phyloP scores from a whole-genome alignment of 2,113 vertebrate genomes.

The Cheirogaleus medius region DNA sequence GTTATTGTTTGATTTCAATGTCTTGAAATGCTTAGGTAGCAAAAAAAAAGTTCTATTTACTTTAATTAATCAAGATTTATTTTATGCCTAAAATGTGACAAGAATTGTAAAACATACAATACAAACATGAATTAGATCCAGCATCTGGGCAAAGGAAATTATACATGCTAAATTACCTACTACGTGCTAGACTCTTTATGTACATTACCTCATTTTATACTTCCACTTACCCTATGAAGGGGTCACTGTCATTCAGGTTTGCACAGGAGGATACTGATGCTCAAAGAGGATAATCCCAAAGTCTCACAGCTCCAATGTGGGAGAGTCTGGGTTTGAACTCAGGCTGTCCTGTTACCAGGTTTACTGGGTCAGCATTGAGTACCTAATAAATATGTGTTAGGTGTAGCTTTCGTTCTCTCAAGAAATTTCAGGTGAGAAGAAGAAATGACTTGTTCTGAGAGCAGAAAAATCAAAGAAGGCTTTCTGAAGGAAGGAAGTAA shows the following conservation, averaged over 20 bases:
- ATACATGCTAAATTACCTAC: not conserved
- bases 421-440: not conserved
- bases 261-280: not conserved
- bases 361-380: not conserved
- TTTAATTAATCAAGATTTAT: slow-evolving; percentile 5
- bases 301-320: not conserved
- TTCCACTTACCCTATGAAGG: not conserved
- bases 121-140: not conserved
- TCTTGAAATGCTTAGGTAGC: not conserved
- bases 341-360: not conserved
- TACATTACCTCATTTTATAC: not conserved
- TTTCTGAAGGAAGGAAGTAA: not conserved
- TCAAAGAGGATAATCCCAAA: not conserved
- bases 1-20: not conserved
- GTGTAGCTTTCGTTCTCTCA: not conserved
- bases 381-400: not conserved
- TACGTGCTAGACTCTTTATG: not conserved
- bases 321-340: not conserved
- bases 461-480: not conserved
- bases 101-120: not conserved
- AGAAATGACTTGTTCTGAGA: not conserved
- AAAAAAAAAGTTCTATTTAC: not conserved
- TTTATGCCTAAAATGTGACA: not conserved
- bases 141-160: not conserved
- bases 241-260: not conserved